Conservation (phyloP, 2,888 invertebrate species). For the Lasioglossum villosulum region DNA sequence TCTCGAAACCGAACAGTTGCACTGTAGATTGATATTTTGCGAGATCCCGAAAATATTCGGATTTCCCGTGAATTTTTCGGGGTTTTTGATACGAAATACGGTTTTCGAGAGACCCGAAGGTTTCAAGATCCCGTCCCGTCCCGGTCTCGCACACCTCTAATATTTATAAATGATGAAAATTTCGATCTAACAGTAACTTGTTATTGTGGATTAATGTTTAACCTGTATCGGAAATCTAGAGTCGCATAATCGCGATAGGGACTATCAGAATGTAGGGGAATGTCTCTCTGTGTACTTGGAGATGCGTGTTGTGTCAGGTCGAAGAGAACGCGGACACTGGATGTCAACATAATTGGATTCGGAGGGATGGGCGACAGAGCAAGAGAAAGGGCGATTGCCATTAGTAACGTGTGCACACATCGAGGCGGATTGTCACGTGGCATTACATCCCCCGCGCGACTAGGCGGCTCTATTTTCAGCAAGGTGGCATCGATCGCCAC, state of each 20-base stretch:
- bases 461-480: slow-evolving; percentile 79
- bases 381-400: slow-evolving; percentile 57
- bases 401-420: slow-evolving; percentile 57
- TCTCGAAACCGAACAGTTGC: too few relatives aligned
- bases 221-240: background rate
- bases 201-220: background rate
- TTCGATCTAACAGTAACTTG: background rate
- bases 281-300: slow-evolving; percentile 6
- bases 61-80: too few relatives aligned
- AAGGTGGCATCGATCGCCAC: slow-evolving; percentile 82
- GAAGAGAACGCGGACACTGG: slow-evolving; percentile 57
- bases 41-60: too few relatives aligned
- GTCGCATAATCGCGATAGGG: slow-evolving; percentile 5
- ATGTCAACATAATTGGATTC: slow-evolving; percentile 71
- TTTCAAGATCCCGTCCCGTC: too few relatives aligned
- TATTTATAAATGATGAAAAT: too few relatives aligned
- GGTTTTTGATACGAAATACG: too few relatives aligned
- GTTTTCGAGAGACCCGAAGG: too few relatives aligned
- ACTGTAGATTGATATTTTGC: too few relatives aligned
- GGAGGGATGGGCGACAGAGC: slow-evolving; percentile 31
- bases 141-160: too few relatives aligned
- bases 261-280: background rate
- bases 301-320: slow-evolving; percentile 21
- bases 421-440: slow-evolving; percentile 62
- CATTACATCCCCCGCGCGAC: slow-evolving; percentile 65